Conservation (phyloP, 2,113 vertebrate genomes). For the Nibea coibor region DNA sequence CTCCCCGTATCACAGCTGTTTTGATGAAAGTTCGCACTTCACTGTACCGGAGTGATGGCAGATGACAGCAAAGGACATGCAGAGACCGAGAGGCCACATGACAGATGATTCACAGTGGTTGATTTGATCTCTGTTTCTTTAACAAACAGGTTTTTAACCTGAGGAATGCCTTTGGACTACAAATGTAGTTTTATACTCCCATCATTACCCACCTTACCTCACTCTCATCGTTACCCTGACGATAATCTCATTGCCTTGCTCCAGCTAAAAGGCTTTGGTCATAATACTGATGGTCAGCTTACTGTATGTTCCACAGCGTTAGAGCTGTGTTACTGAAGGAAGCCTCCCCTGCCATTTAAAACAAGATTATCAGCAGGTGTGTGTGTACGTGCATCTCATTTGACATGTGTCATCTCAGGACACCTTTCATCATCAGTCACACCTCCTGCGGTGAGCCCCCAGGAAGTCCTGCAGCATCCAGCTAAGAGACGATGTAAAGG, state of each 20-base stretch:
- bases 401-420: conserved; percentile 52
- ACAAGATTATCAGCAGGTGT: conserved; percentile 12
- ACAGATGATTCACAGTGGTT: conserved; percentile 36
- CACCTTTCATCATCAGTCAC: conserved; percentile 55
- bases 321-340: not conserved
- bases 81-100: not conserved
- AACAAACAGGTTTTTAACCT: not conserved
- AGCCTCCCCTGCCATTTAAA: not conserved
- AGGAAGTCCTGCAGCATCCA: conserved; percentile 49
- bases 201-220: not conserved
- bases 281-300: conserved; percentile 14
- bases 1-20: conserved; percentile 12
- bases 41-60: conserved; percentile 30
- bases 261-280: conserved; percentile 46
- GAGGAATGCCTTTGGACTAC: conserved; percentile 7
- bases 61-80: conserved; percentile 13
- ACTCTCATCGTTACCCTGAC: conserved; percentile 31
- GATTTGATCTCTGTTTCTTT: conserved; percentile 19
- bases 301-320: not conserved
- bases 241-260: conserved; percentile 34
- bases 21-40: conserved; percentile 36
- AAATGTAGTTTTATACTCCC: not conserved
- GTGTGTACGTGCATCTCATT: conserved; percentile 27
- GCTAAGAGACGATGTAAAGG: conserved; percentile 29
- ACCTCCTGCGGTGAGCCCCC: conserved; percentile 34